Evolutionary conservation across 1,140 invertebrate species (phyloP).

Genomic region (Aphis craccivora): DNA sequence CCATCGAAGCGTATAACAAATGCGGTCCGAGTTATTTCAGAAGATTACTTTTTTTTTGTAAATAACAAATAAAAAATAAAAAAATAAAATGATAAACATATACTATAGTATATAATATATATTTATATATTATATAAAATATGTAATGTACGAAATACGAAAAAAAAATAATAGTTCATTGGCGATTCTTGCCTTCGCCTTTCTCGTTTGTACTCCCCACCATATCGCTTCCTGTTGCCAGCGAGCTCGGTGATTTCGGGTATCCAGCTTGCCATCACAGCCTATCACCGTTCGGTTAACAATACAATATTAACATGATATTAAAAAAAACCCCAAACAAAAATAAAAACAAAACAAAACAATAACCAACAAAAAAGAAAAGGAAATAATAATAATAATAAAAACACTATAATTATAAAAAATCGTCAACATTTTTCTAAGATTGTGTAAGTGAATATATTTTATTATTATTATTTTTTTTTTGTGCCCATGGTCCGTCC

Average conservation of each 20-base stretch:
- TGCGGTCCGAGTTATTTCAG: conserved; percentile 50
- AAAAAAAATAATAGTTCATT: conserved; percentile 57
- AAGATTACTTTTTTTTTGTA: conserved; percentile 51
- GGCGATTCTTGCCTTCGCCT: conserved; percentile 85
- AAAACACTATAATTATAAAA: neutral
- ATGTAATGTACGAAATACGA: conserved; percentile 52
- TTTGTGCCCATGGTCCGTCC: neutral
- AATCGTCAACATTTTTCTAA: neutral
- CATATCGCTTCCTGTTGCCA: conserved; percentile 96
- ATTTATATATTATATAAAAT: conserved; percentile 38
- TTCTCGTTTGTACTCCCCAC: conserved; percentile 96
- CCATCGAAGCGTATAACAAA: conserved; percentile 56
- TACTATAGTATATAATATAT: conserved; percentile 56
- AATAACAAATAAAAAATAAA: conserved; percentile 51
- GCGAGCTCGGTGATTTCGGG: conserved; percentile 98
- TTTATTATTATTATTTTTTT: neutral
- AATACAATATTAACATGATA: conserved; percentile 56
- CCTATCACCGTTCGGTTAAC: conserved; percentile 67
- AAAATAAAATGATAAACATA: conserved; percentile 58
- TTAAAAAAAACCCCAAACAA: conserved; percentile 52
- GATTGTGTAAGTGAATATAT: neutral
- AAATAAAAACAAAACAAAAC: conserved; percentile 38
- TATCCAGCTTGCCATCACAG: conserved; percentile 99
- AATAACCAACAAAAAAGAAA: conserved; percentile 5
- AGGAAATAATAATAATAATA: conserved; percentile 3